Base-by-base conservation (phyloP, 2,113 vertebrate genomes). In the Scomber japonicus region DNA sequence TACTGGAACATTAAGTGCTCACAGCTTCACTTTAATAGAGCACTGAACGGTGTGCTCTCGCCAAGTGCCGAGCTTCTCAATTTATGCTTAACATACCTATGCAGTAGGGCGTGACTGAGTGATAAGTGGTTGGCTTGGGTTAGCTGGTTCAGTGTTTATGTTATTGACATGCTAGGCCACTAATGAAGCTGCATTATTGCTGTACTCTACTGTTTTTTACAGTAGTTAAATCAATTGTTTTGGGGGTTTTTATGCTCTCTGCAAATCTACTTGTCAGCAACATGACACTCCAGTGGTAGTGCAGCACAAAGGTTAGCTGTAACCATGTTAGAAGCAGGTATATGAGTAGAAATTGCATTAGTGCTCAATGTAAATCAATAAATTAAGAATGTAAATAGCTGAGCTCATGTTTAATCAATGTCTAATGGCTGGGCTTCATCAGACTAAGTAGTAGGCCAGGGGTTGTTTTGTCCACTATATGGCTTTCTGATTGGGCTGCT, bases 321-420 rank as follows among this genome's bases (percentile, higher is more conserved):
- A 64, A 83, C 74, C 11, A 12, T 15, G 54, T 73, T 46, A 67
- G 46, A 65, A 54, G 31, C 49, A 5, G 11, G 35, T 51, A 27
- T 24, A 27, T 70, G 44, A 53, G 49, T 40, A 50, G 59, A 69
- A 77, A 74, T 75, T 21, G 16, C 77, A 80, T 76, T 56, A 71
- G 49, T 27, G 67, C 59, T 83, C 51, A 81, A 79, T 65, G 73
- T 59, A 51, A 82, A 86, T 80, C 74, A 77, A 84, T 83, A 85
- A 77, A 85, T 87, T 45, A 54, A 44, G 46, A 70, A 69, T 56
- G 21, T 82, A 80, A 86, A 85, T 54, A 67, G 83, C 75, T 79
- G 54, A 86, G 59, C 54, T 80, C 69, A 67, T 79, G 59, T 83
- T 79, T 79, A 83, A 85, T 89, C 74, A 84, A 61, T 73, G 56